Evolutionary conservation across 2,113 vertebrate genomes (phyloP).

Genomic region (Gymnorhina tibicen): DNA sequence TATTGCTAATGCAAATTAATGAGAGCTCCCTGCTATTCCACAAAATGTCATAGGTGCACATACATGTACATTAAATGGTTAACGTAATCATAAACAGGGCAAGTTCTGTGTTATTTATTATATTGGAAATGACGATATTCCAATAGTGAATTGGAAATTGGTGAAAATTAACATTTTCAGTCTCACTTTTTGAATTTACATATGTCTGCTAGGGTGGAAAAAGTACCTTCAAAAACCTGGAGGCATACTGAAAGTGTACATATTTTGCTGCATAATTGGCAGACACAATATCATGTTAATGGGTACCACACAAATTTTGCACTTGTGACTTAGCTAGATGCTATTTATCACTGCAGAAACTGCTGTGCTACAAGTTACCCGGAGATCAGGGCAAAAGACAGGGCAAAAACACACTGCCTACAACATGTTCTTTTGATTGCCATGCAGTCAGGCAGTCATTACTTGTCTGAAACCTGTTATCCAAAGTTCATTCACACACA

Average conservation of each 20-base stretch:
- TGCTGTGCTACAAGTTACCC: background rate
- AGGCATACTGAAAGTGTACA: background rate
- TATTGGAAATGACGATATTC: background rate
- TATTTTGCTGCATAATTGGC: background rate
- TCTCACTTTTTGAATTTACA: background rate
- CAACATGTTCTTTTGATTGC: background rate
- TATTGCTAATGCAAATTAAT: background rate
- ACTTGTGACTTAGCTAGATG: constrained; percentile 10
- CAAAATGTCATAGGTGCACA: background rate
- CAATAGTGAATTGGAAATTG: background rate
- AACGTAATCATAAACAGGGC: background rate
- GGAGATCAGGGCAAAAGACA: background rate
- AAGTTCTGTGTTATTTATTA: background rate
- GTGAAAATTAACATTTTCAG: background rate
- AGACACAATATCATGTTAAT: background rate
- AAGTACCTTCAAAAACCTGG: background rate
- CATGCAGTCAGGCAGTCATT: background rate
- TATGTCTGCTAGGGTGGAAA: background rate
- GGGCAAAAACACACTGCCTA: background rate
- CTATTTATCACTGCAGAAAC: background rate
- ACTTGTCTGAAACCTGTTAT: background rate
- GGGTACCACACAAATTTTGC: background rate
- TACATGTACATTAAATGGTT: background rate
- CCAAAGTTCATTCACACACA: background rate
- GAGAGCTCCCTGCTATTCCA: background rate